Base-by-base conservation (phyloP, 2,113 vertebrate genomes). In the Hemiprocne comata region DNA sequence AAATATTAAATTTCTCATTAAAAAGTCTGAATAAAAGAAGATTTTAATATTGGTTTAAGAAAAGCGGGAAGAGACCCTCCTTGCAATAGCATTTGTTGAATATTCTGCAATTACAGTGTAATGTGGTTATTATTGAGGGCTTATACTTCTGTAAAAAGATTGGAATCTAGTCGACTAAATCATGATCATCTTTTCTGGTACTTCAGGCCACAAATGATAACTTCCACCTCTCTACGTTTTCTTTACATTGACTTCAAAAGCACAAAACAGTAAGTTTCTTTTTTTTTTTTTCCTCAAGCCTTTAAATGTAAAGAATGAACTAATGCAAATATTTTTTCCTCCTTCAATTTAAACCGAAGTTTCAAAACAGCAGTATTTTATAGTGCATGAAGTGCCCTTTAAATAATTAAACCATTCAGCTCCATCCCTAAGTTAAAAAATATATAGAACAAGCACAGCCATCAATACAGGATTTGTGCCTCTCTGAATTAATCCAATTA, bases 401-500 rank as follows among this genome's bases (percentile, higher is more conserved):
- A 97, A 98, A 98, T 98, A 98, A 98, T 99, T 98, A 98, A 99
- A 97, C 92, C 93, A 95, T 91, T 98, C 97, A 80, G 98, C 97
- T 97, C 95, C 96, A 94, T 96, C 80, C 79, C 90, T 42, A 95
- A 94, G 60, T 93, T 85, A 97, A 97, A 94, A 95, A 92, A 94
- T 66, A 94, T 67, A 96, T 75, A 97, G 98, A 97, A 97, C 87
- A 96, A 95, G 98, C 97, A 87, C 87, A 97, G 97, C 97, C 97
- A 97, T 98, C 98, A 98, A 97, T 96, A 97, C 95, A 93, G 92
- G 95, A 97, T 97, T 97, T 97, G 97, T 98, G 97, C 98, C 97
- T 98, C 98, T 97, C 97, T 98, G 98, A 98, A 98, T 98, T 98
- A 99, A 99, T 99, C 98, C 98, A 98, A 99, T 99, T 99, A 99